Evolutionary conservation across 2,797 vertebrate genomes (phyloP).

Genomic region (Siniperca scherzeri): DNA sequence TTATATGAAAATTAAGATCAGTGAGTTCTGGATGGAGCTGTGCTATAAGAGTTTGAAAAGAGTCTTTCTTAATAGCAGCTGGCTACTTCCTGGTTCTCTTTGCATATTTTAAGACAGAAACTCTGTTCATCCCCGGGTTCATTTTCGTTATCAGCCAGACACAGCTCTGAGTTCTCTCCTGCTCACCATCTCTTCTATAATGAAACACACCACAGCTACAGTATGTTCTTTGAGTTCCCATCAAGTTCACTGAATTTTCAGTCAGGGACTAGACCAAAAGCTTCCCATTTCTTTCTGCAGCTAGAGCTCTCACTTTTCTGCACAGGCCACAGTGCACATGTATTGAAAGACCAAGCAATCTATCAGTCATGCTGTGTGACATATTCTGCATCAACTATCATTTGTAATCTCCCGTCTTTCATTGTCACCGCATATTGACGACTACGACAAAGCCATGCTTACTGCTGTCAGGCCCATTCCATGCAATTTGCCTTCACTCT

Average conservation of each 20-base stretch:
- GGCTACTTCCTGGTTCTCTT: slow-evolving; percentile 65
- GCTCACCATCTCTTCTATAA: slow-evolving; percentile 70
- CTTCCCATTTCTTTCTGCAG: slow-evolving; percentile 33
- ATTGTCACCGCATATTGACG: slow-evolving; percentile 46
- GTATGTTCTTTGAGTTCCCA: slow-evolving; percentile 58
- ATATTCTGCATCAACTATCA: slow-evolving; percentile 51
- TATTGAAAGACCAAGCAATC: slow-evolving; percentile 43
- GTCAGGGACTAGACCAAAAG: slow-evolving; percentile 40
- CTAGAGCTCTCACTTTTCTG: slow-evolving; percentile 19
- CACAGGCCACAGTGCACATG: slow-evolving; percentile 26
- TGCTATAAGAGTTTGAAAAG: slow-evolving; percentile 39
- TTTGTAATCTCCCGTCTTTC: slow-evolving; percentile 55
- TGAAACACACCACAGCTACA: slow-evolving; percentile 56
- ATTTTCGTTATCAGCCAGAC: slow-evolving; percentile 76
- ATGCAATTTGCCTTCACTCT: slow-evolving; percentile 49
- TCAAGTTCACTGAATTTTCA: slow-evolving; percentile 55
- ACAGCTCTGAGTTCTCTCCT: slow-evolving; percentile 66
- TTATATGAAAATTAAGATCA: slow-evolving; percentile 59
- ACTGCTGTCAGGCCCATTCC: slow-evolving; percentile 36
- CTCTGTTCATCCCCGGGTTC: slow-evolving; percentile 57
- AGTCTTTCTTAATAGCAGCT: slow-evolving; percentile 51
- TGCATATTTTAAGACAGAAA: slow-evolving; percentile 79
- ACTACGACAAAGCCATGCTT: slow-evolving; percentile 35
- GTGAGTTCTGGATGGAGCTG: slow-evolving; percentile 43
- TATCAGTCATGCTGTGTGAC: slow-evolving; percentile 49